A percentile compares a stretch with the other conserved stretches of the same genome.
These are phyloP conservation scores for Antidorcas marsupialis DNA, from an alignment of 2,113 vertebrate species.

Conservation along the genomic window DNA sequence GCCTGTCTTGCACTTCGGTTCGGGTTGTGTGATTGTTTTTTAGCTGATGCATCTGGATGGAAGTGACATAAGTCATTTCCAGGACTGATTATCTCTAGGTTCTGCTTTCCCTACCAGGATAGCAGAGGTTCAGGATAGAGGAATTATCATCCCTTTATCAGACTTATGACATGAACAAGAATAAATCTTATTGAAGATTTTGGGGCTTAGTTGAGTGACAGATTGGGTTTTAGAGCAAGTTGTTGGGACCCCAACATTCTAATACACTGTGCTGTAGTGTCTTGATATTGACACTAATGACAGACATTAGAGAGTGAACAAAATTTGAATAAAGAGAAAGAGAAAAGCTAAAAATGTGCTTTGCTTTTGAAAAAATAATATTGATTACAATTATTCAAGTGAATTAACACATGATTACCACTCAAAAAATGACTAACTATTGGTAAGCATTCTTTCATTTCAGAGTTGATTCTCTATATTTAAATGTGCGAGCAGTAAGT, in stretches of 20 bases:
- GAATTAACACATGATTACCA: neutral
- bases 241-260: neutral
- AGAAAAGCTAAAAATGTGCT: neutral
- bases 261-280: neutral
- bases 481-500: neutral
- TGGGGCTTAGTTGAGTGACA: neutral
- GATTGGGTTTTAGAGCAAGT: neutral
- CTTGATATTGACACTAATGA: neutral
- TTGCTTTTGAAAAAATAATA: slow-evolving; percentile 19
- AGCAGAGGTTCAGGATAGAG: neutral
- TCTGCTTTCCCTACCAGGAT: neutral
- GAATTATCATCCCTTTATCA: neutral
- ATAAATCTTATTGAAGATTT: neutral
- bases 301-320: neutral
- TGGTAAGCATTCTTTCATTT: neutral
- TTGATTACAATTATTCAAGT: neutral
- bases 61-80: neutral
- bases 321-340: neutral
- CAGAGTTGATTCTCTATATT: neutral
- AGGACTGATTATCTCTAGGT: neutral
- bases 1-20: neutral
- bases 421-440: neutral
- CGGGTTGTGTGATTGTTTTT: neutral
- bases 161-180: neutral
- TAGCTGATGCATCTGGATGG: neutral